phyloP scores from a whole-genome alignment of 1,140 invertebrate genomes.

The Diorhabda carinulata region DNA sequence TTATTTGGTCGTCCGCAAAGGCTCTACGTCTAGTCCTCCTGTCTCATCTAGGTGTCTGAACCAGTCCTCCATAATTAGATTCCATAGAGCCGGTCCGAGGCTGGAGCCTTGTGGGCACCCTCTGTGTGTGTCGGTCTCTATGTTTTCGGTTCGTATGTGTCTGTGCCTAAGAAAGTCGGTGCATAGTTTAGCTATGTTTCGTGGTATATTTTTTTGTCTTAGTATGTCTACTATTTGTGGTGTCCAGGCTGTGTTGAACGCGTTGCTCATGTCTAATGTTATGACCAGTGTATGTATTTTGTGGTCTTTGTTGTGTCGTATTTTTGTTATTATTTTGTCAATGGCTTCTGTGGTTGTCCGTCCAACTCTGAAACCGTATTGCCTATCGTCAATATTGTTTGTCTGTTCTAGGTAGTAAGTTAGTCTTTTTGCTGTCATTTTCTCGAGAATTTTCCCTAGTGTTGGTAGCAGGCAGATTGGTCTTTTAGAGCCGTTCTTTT shows the following conservation, averaged over 20 bases:
- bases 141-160: conserved; percentile 15
- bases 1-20: conserved; percentile 26
- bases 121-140: conserved; percentile 11
- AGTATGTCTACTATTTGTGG: not conserved
- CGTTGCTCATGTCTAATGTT: not conserved
- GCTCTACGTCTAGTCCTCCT: conserved; percentile 10
- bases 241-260: not conserved
- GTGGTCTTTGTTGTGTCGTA: not conserved
- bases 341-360: not conserved
- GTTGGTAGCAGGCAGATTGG: not conserved
- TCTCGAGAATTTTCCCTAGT: not conserved
- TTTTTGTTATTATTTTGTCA: not conserved
- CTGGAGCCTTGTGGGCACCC: conserved; percentile 36
- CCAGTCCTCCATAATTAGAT: conserved; percentile 29
- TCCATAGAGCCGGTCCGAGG: conserved; percentile 29
- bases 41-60: conserved; percentile 17
- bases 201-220: not conserved
- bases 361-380: conserved; percentile 23
- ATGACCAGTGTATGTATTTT: not conserved
- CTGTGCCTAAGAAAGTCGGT: conserved; percentile 17
- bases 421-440: conserved; percentile 3
- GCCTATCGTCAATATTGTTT: not conserved
- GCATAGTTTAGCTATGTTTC: not conserved
- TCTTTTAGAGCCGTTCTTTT: not conserved
- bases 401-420: not conserved